Base-by-base conservation (phyloP, 2,888 invertebrate species). In the Drosophila trichaetosa region DNA sequence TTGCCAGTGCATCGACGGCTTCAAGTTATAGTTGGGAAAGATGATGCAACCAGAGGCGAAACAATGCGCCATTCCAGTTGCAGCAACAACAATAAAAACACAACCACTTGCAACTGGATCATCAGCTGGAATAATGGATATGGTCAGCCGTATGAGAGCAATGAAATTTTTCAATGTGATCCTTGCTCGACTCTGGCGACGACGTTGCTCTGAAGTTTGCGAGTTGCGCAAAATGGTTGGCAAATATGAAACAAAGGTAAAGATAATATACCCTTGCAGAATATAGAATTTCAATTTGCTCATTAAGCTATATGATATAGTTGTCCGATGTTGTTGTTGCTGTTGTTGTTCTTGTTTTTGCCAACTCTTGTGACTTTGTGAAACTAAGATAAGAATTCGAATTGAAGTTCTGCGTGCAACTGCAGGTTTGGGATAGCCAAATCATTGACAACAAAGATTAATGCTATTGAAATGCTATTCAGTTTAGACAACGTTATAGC, bases 141-240 rank as follows among this genome's bases (percentile, higher is more conserved):
- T 7, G 10, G 2, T 40, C 0, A 69, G 70, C 13, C 75, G 63
- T 0, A 6, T 75, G 21, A 33, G 60, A 24, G 82, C 80, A 5
- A 40, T 48, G 4, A 67, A 71, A 29, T 73, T 82, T 1, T 31
- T 75, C 16, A 82, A 73, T 51, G 67, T 69, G 2, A 52, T 80
- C 13, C 62, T 82, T 10, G 24, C 46, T 4, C 49, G 62, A 8
- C 49, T 78, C 21, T 75, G 78, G 80, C 70, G 80, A 0, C 80
- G 80, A 2, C 80, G 82, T 11, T 56, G 70, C 29, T 46, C 57
- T 10, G 76, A 82, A 34, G 76, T 78, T 6, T 51, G 8, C 3
- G 59, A 66, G 10, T 53, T 82, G 11, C 53, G 71, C 21, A 24
- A 63, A 7, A 29, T 69, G 4, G 48, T 71, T 29, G 33, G 34